These are phyloP conservation scores for Mastacembelus armatus DNA, from an alignment of 2,797 vertebrate genomes.

Conservation along the genomic window DNA sequence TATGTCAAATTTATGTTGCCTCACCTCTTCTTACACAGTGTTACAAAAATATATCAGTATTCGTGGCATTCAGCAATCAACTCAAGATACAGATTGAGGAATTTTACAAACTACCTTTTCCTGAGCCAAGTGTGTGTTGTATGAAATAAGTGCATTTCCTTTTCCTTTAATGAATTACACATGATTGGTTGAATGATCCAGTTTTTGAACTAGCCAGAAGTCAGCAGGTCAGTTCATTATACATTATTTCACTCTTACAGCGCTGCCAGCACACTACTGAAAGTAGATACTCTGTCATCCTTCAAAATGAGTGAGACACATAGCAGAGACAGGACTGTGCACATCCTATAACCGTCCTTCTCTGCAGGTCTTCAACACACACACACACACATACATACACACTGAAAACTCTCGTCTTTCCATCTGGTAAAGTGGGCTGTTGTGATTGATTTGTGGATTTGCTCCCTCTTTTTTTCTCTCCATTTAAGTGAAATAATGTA, in stretches of 20 bases:
- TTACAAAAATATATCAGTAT: too few species aligned
- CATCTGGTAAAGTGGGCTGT: conserved; percentile 83
- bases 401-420: conserved; percentile 77
- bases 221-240: conserved; percentile 64
- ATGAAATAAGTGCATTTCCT: conserved; percentile 24
- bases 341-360: conserved; percentile 76
- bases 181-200: conserved; percentile 45
- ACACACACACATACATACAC: conserved; percentile 41
- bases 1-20: too few species aligned
- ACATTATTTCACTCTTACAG: conserved; percentile 68
- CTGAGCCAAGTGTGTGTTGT: background rate
- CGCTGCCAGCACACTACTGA: conserved; percentile 51
- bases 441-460: conserved; percentile 98
- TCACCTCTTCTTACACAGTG: too few species aligned
- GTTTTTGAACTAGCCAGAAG: conserved; percentile 51
- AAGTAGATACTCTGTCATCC: conserved; percentile 58
- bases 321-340: conserved; percentile 66
- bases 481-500: conserved; percentile 99
- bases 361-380: conserved; percentile 68
- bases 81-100: too few species aligned
- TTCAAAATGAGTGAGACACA: conserved; percentile 73
- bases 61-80: too few species aligned
- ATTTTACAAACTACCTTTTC: too few species aligned
- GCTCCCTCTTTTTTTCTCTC: conserved; percentile 93
- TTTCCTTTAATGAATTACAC: conserved; percentile 39